phyloP scores from a whole-genome alignment of 2,888 invertebrate genomes.

The Uloborus plumipes region DNA sequence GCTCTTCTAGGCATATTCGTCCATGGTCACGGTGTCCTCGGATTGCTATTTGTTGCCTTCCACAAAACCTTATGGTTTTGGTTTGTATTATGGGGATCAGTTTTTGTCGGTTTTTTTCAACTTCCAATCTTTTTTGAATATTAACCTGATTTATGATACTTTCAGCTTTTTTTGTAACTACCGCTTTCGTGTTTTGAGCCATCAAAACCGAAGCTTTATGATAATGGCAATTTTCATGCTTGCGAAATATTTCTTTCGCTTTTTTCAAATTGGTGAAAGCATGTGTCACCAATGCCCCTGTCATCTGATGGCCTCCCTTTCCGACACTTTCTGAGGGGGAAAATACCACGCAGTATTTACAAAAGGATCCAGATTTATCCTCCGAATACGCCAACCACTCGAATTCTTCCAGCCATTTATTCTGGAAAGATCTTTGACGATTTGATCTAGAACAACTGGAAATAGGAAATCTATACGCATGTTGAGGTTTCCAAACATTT shows the following conservation, averaged over 20 bases:
- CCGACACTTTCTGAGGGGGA: not conserved
- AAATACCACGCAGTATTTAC: slow-evolving; percentile 16
- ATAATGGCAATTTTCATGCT: not conserved
- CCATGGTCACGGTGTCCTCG: not conserved
- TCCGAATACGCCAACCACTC: slow-evolving; percentile 6
- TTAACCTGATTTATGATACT: not conserved
- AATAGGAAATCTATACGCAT: too few relatives aligned
- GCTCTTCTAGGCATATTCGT: too few relatives aligned
- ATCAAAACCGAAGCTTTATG: slow-evolving; percentile 1
- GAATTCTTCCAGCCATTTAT: not conserved
- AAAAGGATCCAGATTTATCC: not conserved
- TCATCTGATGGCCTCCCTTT: not conserved
- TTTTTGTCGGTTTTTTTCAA: too few relatives aligned
- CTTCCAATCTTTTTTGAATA: too few relatives aligned
- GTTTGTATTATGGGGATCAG: too few relatives aligned
- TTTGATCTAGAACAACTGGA: too few relatives aligned
- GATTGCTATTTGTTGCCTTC: not conserved
- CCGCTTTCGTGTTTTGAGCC: slow-evolving; percentile 10
- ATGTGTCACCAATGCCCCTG: not conserved
- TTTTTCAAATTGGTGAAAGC: slow-evolving; percentile 7
- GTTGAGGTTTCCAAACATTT: too few relatives aligned
- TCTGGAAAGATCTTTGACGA: not conserved
- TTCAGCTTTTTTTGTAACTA: not conserved
- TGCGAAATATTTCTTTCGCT: slow-evolving; percentile 2
- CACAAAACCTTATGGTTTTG: too few relatives aligned